Base-by-base conservation (phyloP, 64 coral and sea anemone genomes). In the Actinia equina region DNA sequence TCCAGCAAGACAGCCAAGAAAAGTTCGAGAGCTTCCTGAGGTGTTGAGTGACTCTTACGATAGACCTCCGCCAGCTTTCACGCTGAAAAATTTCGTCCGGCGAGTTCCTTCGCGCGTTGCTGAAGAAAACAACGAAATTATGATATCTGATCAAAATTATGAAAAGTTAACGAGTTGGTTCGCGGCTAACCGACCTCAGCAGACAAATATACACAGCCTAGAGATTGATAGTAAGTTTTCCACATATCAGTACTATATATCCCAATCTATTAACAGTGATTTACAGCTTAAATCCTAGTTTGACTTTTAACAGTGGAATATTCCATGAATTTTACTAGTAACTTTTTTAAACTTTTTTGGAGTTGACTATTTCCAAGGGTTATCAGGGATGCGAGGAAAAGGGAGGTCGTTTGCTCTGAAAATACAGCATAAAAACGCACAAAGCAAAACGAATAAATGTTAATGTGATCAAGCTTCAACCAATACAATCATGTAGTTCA, bases 101-200 rank as follows among this genome's bases (percentile, higher is more conserved):
- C 88, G 81, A 80, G 58, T 84, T 27, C 85, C 93, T 20, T 88
- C 93, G 17, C 84, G 88, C 6, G 3, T 41, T 80, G 42, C 53
- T 13, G 59, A 88, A 65, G 82, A 84, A 7, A 64, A 82, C 71
- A 44, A 41, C 1, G 79, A 92, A 27, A 89, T 84, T 11, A 89
- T 95, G 83, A 57, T 95, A 25, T 95, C 94, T 1, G 90, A 88
- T 37, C 94, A 95, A 44, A 95, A 89, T 56, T 95, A 95, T 84
- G 90, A 95, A 51, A 95, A 95, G 51, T 95, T 95, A 71, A 89
- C 88, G 43, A 92, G 90, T 44, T 95, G 87, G 94, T 84, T 92
- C 59, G 84, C 91, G 62, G 84, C 84, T n/a, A 86, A 92, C 56
- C 64, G 79, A 27, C 89, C 90, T 2, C 49, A 89, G 49, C 90